Conservation (phyloP, 2,113 vertebrate genomes). For the Phalacrocorax brasilianus region DNA sequence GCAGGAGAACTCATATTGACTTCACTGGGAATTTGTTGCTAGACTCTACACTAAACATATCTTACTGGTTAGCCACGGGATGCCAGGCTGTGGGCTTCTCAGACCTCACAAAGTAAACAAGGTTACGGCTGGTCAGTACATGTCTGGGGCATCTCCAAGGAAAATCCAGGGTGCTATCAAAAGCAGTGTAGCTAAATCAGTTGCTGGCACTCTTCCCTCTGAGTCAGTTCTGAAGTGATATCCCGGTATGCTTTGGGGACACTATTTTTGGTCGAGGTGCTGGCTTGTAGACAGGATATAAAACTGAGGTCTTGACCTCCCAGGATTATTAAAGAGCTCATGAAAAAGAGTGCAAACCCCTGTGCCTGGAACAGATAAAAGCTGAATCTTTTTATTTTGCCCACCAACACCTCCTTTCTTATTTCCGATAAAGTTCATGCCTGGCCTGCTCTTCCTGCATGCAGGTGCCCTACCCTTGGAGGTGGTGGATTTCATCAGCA, state of each 20-base stretch:
- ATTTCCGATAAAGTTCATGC: neutral
- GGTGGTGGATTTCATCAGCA: neutral
- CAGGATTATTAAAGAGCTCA: constrained; percentile 48
- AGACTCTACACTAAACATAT: constrained; percentile 28
- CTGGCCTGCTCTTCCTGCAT: neutral
- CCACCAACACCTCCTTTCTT: neutral
- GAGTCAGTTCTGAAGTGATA: constrained; percentile 63
- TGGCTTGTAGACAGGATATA: constrained; percentile 58
- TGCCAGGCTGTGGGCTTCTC: constrained; percentile 48
- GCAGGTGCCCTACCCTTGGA: neutral
- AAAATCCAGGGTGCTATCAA: constrained; percentile 66
- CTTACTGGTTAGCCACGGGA: constrained; percentile 5
- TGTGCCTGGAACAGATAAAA: neutral
- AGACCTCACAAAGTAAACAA: constrained; percentile 59
- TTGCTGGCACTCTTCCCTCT: constrained; percentile 52
- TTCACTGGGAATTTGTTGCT: constrained; percentile 17
- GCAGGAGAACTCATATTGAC: neutral
- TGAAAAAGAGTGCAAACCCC: constrained; percentile 12
- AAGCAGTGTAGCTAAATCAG: constrained; percentile 57
- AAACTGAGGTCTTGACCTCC: constrained; percentile 51
- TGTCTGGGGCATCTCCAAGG: constrained; percentile 67
- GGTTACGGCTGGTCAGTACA: constrained; percentile 58
- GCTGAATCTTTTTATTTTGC: neutral
- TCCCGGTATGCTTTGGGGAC: constrained; percentile 58
- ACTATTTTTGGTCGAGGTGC: constrained; percentile 62